These are phyloP conservation scores for Poeciliopsis gracilis DNA, from an alignment of 2,797 vertebrate genomes.

Conservation along the genomic window DNA sequence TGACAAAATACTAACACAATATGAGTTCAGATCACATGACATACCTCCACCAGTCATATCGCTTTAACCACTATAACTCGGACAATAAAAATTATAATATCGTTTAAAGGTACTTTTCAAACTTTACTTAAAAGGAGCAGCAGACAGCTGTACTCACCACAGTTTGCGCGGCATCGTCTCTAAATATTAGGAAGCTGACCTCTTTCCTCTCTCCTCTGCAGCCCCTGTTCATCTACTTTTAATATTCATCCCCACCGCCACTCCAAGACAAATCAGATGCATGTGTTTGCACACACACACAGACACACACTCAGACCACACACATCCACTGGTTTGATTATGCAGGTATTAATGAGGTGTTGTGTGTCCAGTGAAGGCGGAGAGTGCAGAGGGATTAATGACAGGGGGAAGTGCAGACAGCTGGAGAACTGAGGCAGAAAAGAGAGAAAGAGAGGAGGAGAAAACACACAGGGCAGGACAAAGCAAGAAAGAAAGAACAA, in stretches of 20 bases:
- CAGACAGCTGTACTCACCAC: constrained; percentile 66
- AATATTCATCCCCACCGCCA: constrained; percentile 66
- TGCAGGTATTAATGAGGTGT: constrained; percentile 72
- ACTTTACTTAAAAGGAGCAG: neutral
- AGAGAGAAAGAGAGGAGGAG: constrained; percentile 18
- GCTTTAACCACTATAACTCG: neutral
- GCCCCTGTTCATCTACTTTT: constrained; percentile 40
- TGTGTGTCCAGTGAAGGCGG: constrained; percentile 54
- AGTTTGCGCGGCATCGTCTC: constrained; percentile 74
- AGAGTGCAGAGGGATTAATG: constrained; percentile 51
- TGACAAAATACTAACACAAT: neutral
- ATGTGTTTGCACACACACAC: constrained; percentile 40
- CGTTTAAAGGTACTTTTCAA: neutral
- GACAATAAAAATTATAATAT: neutral
- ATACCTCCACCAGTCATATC: neutral
- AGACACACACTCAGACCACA: constrained; percentile 21
- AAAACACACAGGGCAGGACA: constrained; percentile 20
- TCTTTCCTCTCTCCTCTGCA: constrained; percentile 32
- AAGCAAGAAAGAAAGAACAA: constrained; percentile 16
- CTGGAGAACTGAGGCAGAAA: constrained; percentile 7
- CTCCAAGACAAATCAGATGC: constrained; percentile 75
- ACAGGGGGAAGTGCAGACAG: constrained; percentile 25
- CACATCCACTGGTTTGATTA: constrained; percentile 67
- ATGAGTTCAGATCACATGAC: neutral
- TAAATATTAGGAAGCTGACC: constrained; percentile 27